Base-by-base conservation (phyloP, 2,113 vertebrate species). In the Willisornis vidua region DNA sequence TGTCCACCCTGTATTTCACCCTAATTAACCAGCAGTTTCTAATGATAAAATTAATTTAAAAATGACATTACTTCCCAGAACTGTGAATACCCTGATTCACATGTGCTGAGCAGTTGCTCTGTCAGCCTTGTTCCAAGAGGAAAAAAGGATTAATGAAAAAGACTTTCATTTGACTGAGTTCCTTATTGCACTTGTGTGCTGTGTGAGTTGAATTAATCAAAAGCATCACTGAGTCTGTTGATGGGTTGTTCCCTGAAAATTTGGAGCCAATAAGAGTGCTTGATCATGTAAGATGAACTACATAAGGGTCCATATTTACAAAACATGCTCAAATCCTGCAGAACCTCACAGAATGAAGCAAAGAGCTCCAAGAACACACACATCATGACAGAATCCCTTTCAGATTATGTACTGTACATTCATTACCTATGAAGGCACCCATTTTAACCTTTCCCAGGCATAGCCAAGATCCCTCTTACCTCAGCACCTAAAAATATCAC, bases 11-110 rank as follows among this genome's bases (percentile, higher is more conserved):
- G 46, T 73, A 68, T 68, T 94, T 87, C 85, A 90, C 61, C 41
- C 54, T 78, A 81, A 68, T 90, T 81, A 90, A 78, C 28, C 62
- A 86, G 80, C 25, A 95, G 72, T 55, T 89, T 80, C 88, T 75
- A 75, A 84, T 54, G 45, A 71, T 41, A 72, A 94, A 91, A 89
- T 78, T 73, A 94, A 78, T 75, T 43, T 71, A 78, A 81, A 51
- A 65, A 80, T 88, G 19, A 61, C 78, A 71, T 81, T 1, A 55
- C 48, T 94, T 88, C 75, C 79, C 48, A 72, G 48, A 73, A n/a
- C 35, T 54, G 51, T 58, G 43, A 83, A 76, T 88, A 59, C 45
- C 28, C 58, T 59, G 62, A 88, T 76, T 91, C 67, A 48, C 11
- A 26, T 61, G 39, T 67, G 13, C 85, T 85, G 74, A 71, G 55